phyloP scores from a whole-genome alignment of 1,140 invertebrate genomes.

The Linepithema humile region DNA sequence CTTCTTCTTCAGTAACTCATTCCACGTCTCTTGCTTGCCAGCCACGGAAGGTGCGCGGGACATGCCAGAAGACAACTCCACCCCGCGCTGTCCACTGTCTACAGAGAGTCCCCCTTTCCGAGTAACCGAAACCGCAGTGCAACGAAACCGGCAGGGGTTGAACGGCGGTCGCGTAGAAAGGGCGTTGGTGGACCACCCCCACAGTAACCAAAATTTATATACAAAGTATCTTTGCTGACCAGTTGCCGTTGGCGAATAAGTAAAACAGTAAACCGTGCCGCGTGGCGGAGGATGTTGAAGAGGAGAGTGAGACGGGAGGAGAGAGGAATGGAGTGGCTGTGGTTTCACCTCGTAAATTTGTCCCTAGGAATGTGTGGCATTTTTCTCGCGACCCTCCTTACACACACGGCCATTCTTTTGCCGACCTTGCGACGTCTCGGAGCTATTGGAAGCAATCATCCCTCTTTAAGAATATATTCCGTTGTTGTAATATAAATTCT shows the following conservation, averaged over 20 bases:
- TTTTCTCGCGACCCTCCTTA: conserved; percentile 59
- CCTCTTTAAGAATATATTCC: conserved; percentile 39
- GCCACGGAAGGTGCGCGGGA: conserved; percentile 39
- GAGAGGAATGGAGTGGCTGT: conserved; percentile 64
- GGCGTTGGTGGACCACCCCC: conserved; percentile 11
- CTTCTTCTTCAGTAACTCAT: conserved; percentile 59
- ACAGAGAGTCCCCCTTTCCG: conserved; percentile 17
- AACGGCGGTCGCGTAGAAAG: conserved; percentile 25
- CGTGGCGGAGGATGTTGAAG: conserved; percentile 47
- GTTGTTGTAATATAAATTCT: conserved; percentile 24
- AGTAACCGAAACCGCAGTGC: conserved; percentile 61
- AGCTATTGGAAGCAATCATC: conserved; percentile 38
- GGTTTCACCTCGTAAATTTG: conserved; percentile 80
- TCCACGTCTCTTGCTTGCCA: conserved; percentile 53
- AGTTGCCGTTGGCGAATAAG: conserved; percentile 75
- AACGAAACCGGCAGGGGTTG: conserved; percentile 49
- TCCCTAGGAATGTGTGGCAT: conserved; percentile 59
- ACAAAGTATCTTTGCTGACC: conserved; percentile 81
- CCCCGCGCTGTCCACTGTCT: conserved; percentile 44
- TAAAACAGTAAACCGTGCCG: conserved; percentile 78
- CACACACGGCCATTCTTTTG: conserved; percentile 1
- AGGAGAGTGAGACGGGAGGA: not conserved
- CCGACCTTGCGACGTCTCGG: conserved; percentile 5
- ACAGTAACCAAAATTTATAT: conserved; percentile 81
- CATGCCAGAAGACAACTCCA: conserved; percentile 56